Base-by-base conservation (phyloP, 2,797 vertebrate species). In the Kryptopterus vitreolus region DNA sequence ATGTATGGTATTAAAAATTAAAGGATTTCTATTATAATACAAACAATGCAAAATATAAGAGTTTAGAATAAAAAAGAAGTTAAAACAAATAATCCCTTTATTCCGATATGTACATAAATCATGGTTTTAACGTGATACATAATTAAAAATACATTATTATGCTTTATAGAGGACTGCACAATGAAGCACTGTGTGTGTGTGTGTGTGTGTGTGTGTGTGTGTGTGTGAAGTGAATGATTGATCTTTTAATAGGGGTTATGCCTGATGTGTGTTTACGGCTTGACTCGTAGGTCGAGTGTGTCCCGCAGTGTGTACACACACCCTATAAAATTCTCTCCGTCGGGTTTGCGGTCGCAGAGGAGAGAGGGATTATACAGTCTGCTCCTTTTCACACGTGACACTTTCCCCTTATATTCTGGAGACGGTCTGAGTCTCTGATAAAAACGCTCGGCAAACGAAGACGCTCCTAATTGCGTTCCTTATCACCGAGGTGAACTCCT, bases 391-490 rank as follows among this genome's bases (percentile, higher is more conserved):
- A 57, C 33, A 48, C 72, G 9, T 16, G 58, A 52, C 50, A 6
- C 35, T 35, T 65, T 57, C 22, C 76, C 50, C 24, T 50, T 70
- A 0, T 75, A 29, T 61, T 3, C 68, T 48, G 65, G 26, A 61
- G 26, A 70, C 55, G 33, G 63, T 46, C 68, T 43, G 38, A 43
- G 38, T 73, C 46, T 65, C 68, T 69, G 76, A 75, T 85, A 68
- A 63, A 53, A 72, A 74, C 26, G 10, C 52, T 69, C 3, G 71
- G 71, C 63, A 78, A 31, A 55, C 24, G 6, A 57, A 57, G 48
- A 35, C 72, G 24, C 57, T 52, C 43, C 61, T 81, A 81, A 82
- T 78, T 78, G 78, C 46, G 22, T 4, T 55, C 66, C 55, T 82
- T 78, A 76, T 79, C 77, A 50, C 52, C 5, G 31, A 43, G 18